These are phyloP conservation scores for Adrianichthys oophorus DNA, from an alignment of 2,797 vertebrate genomes.

Conservation along the genomic window DNA sequence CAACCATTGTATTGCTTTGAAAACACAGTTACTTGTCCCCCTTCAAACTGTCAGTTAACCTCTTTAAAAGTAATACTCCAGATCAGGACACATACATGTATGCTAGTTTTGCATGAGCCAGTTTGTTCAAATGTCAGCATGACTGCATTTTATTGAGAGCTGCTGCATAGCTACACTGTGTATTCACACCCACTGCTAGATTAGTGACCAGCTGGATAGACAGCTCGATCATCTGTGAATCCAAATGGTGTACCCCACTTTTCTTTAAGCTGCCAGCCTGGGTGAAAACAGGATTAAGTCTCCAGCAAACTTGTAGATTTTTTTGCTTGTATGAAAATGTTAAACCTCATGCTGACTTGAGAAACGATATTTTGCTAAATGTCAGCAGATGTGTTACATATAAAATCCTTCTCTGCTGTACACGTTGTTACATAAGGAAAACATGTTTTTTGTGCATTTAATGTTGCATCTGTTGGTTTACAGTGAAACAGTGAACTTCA, in stretches of 20 bases:
- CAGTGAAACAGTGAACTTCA: too few relatives aligned
- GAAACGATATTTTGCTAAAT: too few relatives aligned
- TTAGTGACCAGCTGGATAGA: conserved; percentile 75
- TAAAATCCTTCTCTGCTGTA: too few relatives aligned
- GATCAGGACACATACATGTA: conserved; percentile 21
- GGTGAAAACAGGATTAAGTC: conserved; percentile 74
- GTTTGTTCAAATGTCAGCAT: conserved; percentile 41
- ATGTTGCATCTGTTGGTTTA: too few relatives aligned
- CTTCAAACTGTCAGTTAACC: conserved; percentile 11
- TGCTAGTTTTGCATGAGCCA: conserved; percentile 39
- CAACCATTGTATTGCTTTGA: too few relatives aligned
- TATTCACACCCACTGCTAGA: conserved; percentile 60
- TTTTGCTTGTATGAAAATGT: too few relatives aligned
- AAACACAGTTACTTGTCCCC: conserved; percentile 4
- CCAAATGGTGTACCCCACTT: conserved; percentile 74
- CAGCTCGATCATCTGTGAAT: conserved; percentile 72
- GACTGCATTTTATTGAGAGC: conserved; percentile 49
- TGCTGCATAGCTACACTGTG: conserved; percentile 40
- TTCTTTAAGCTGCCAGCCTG: conserved; percentile 72
- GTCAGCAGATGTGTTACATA: too few relatives aligned
- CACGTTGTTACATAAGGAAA: too few relatives aligned
- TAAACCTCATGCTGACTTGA: not conserved
- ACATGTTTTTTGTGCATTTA: too few relatives aligned
- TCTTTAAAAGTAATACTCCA: conserved; percentile 25
- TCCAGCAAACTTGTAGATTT: conserved; percentile 52